phyloP scores from a whole-genome alignment of 2,113 vertebrate genomes.

The Muntiacus reevesi region DNA sequence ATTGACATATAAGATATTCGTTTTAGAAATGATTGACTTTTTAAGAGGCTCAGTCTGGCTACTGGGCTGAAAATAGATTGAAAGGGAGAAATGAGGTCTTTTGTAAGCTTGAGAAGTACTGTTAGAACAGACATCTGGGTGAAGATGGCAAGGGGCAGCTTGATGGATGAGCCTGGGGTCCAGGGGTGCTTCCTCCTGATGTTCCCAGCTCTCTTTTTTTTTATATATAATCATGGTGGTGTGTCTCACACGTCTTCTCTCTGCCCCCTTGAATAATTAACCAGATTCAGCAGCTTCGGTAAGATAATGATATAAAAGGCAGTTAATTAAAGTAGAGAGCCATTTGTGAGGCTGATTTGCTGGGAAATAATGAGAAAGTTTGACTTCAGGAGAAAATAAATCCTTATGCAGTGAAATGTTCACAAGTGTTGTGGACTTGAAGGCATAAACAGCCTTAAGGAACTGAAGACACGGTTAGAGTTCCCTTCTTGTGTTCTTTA shows the following conservation, averaged over 20 bases:
- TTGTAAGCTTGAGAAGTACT: not conserved
- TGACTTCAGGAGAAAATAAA: slow-evolving; percentile 18
- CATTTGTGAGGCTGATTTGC: not conserved
- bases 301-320: not conserved
- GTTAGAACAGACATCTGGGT: not conserved
- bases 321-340: slow-evolving; percentile 39
- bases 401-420: not conserved
- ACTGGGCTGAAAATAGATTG: not conserved
- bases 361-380: not conserved
- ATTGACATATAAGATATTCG: not conserved
- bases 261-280: slow-evolving; percentile 20
- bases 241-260: not conserved
- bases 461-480: not conserved
- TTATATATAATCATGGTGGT: not conserved
- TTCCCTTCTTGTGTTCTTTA: not conserved
- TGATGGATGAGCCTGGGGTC: not conserved
- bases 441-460: not conserved
- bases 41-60: not conserved
- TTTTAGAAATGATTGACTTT: not conserved
- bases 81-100: not conserved
- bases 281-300: slow-evolving; percentile 8
- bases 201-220: not conserved
- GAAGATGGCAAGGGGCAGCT: too few relatives aligned
- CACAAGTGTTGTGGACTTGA: not conserved
- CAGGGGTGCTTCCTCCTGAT: not conserved